These are phyloP conservation scores for Centruroides vittatus DNA, from an alignment of 1,140 invertebrate genomes.

Conservation along the genomic window DNA sequence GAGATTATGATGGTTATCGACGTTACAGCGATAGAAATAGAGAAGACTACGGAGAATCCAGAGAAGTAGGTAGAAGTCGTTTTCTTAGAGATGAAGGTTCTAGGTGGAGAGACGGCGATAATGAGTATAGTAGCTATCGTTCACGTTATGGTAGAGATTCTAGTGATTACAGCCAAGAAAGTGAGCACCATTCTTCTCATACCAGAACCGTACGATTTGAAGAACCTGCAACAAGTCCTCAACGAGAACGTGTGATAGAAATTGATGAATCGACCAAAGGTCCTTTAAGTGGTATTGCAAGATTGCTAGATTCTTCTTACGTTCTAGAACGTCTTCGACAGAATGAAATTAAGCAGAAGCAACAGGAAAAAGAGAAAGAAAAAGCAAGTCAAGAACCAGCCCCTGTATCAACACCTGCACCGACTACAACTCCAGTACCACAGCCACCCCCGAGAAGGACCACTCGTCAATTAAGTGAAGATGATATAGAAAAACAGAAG, in stretches of 20 bases:
- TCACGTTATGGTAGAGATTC: neutral
- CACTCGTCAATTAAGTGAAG: constrained; percentile 53
- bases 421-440: constrained; percentile 48
- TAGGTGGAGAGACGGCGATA: neutral
- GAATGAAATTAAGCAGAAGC: constrained; percentile 42
- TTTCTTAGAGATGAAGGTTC: neutral
- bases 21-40: neutral
- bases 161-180: neutral
- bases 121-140: neutral
- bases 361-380: neutral
- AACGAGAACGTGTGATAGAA: constrained; percentile 45
- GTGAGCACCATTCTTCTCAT: neutral
- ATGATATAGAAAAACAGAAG: constrained; percentile 79
- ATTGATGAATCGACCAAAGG: constrained; percentile 77
- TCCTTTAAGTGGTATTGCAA: constrained; percentile 73
- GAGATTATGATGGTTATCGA: neutral
- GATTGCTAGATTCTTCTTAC: constrained; percentile 68
- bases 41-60: neutral
- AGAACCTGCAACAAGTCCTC: neutral
- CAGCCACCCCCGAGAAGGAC: constrained; percentile 24
- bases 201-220: neutral
- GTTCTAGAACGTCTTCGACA: constrained; percentile 70
- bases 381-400: constrained; percentile 20
- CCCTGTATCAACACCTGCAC: constrained; percentile 43
- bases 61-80: neutral